Evolutionary conservation across 2,888 invertebrate species (phyloP).

Genomic region (Silvanus unidentatus): DNA sequence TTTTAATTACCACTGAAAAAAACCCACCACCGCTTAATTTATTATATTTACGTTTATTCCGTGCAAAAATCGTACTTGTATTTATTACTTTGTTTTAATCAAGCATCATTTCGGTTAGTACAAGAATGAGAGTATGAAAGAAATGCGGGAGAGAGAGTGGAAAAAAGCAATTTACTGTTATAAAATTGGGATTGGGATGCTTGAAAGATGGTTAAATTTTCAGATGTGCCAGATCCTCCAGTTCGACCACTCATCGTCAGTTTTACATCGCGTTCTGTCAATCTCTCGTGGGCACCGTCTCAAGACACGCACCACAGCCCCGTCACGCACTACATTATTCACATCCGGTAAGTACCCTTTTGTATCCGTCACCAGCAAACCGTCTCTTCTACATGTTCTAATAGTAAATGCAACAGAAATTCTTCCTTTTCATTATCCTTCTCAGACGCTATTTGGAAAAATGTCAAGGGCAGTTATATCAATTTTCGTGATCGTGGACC

Average conservation of each 20-base stretch:
- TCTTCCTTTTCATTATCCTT: slow-evolving; percentile 5
- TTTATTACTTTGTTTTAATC: too few species aligned
- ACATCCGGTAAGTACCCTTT: slow-evolving; percentile 58
- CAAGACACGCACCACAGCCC: slow-evolving; percentile 63
- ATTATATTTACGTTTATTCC: too few species aligned
- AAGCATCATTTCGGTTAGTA: too few species aligned
- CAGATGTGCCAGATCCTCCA: slow-evolving; percentile 67
- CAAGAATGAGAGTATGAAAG: too few species aligned
- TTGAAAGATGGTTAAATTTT: slow-evolving; percentile 18
- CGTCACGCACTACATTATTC: slow-evolving; percentile 66
- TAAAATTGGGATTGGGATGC: too few species aligned
- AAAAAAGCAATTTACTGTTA: too few species aligned
- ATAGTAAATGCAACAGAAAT: slow-evolving; percentile 1
- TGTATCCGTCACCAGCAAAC: slow-evolving; percentile 3
- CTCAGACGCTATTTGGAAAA: slow-evolving; percentile 10
- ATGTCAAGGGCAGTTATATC: slow-evolving; percentile 12
- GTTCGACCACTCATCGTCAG: slow-evolving; percentile 65
- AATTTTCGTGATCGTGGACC: slow-evolving; percentile 3
- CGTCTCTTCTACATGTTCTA: background rate
- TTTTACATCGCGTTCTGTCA: slow-evolving; percentile 67
- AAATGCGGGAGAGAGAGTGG: too few species aligned
- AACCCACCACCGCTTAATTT: too few species aligned
- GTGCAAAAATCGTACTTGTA: too few species aligned
- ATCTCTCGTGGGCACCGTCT: slow-evolving; percentile 69
- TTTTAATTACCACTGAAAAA: too few species aligned